Base-by-base conservation (phyloP, 2,113 vertebrate genomes). In the Zosterops japonicus region DNA sequence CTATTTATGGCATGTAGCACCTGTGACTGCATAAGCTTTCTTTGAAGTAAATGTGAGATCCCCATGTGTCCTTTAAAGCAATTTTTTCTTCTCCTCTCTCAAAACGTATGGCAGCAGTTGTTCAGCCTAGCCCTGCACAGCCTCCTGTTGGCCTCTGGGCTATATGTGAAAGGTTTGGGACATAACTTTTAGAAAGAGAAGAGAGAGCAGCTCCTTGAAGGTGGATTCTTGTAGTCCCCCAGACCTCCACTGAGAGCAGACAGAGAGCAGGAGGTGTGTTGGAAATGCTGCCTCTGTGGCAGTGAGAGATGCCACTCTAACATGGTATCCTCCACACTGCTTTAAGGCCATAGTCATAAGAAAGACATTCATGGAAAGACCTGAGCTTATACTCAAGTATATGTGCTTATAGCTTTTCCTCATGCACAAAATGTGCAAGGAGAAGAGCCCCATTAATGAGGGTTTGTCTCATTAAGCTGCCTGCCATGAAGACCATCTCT, bases 81-180 rank as follows among this genome's bases (percentile, higher is more conserved):
- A 1, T 17, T 14, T 67, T 16, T 20, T 21, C 11, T 9, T 12
- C 10, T 53, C 9, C 5, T 20, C 5, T 4, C 33, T 65, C 15
- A 24, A 56, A 35, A 11, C 0, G 0, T 5, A 1, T 12, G 31
- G 8, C 35, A n/a, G 42, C 56, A 55, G 11, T 15, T 23, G 13
- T 27, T 79, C 44, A 79, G 21, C 60, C 68, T 55, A 17, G 20
- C 16, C 19, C 8, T 42, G 22, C 14, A 8, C 16, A 36, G 22
- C 28, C 36, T n/a, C 14, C 52, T 59, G 10, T 15, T 2, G 29
- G 65, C n/a, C 12, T 8, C 33, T 71, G 69, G 19, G 31, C 24
- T 57, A 36, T 6, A 7, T 61, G 6, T 8, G 28, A 81, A 91
- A 81, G 56, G 8, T 59, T 35, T 76, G 52, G 65, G 53, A 8